Conservation (phyloP, 2,113 vertebrate species). For the Phodopus roborovskii region DNA sequence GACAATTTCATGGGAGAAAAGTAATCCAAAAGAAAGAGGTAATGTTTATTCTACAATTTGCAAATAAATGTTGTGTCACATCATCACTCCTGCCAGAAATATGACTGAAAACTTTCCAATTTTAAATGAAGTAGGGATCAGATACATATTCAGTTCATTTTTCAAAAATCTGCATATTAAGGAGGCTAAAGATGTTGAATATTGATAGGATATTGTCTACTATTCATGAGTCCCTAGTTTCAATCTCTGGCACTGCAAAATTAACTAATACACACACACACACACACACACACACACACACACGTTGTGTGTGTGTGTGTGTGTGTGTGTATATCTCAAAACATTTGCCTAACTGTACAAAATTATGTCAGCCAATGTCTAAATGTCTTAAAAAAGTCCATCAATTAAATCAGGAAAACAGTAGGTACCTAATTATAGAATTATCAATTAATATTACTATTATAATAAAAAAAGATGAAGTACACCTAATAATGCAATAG, state of each 20-base stretch:
- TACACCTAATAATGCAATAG: constrained; percentile 49
- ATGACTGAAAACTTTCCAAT: constrained; percentile 47
- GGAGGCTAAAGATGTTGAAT: neutral
- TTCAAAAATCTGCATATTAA: constrained; percentile 9
- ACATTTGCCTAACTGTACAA: constrained; percentile 11
- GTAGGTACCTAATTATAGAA: constrained; percentile 25
- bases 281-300: too few relatives aligned
- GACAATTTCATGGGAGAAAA: neutral
- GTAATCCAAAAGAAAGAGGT: neutral
- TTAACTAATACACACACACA: neutral
- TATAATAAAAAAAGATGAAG: constrained; percentile 35
- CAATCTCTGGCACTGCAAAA: neutral
- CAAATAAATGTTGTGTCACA: constrained; percentile 2
- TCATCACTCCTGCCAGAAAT: constrained; percentile 44
- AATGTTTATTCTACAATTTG: neutral
- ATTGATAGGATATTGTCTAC: neutral
- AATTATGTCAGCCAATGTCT: constrained; percentile 54
- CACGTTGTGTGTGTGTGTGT: too few relatives aligned
- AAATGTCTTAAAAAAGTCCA: constrained; percentile 54
- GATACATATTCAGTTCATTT: neutral
- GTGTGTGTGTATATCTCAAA: neutral
- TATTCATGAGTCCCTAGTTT: neutral
- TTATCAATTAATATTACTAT: constrained; percentile 42
- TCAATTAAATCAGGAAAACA: constrained; percentile 50
- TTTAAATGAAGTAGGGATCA: constrained; percentile 14